Base-by-base conservation (phyloP, 2,113 vertebrate genomes). In the Oncorhynchus gorbuscha region DNA sequence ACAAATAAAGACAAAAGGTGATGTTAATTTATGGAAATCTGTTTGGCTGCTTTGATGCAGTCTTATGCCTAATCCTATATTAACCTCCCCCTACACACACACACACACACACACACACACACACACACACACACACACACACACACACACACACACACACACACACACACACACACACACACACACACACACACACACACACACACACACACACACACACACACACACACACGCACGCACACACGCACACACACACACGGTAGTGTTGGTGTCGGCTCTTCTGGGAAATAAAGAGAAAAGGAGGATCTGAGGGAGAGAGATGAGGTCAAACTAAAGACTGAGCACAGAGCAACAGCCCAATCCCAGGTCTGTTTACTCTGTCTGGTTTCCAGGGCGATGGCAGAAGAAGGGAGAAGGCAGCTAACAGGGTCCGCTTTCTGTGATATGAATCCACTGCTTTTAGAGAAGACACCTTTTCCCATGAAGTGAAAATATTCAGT, bases 1-100 rank as follows among this genome's bases (percentile, higher is more conserved):
- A 70, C 72, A 80, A 86, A 83, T 73, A 73, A 71, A 86, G 81
- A 88, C 81, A 86, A 89, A 87, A 85, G 77, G 80, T 81, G 74
- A 83, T 69, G 74, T 76, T 90, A 82, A 91, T 88, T 89, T 89
- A 87, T 91, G 87, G 85, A 91, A 89, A 88, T 81, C 1, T 13
- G 70, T 73, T 86, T 61, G 32, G 12, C 22, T 58, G 68, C 87
- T 90, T 88, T 89, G 83, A 87, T 83, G 67, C 18, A 11, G 30
- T 20, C 67, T 18, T 68, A 68, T 32, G 81, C 84, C 75, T 88
- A 85, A 88, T 89, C 87, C 58, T 24, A 73, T 83, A 87, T 87
- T 87, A 88, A 86, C 80, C 81, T 75, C 62, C 74, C 74, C 32
- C 9, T n/a, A 69, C 3, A 48, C 24, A 22, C 22, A 67, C 59